Base-by-base conservation (phyloP, 2,113 vertebrate species). In the Romanogobio albipinnatus region DNA sequence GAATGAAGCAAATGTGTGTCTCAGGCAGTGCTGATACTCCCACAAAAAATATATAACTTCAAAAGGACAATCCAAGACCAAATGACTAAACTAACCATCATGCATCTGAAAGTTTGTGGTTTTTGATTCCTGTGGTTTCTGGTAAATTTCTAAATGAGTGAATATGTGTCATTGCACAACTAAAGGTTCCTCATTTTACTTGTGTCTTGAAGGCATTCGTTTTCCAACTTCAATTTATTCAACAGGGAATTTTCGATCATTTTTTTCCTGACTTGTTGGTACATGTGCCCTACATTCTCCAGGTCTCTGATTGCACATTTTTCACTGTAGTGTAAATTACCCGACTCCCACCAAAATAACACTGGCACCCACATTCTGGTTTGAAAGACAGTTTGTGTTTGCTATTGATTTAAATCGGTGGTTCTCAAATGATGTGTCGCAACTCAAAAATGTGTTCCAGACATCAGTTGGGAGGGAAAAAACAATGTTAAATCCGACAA, bases 1-100 rank as follows among this genome's bases (percentile, higher is more conserved):
- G 66, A 85, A 81, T 36, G 45, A n/a, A 82, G 64, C 82, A 84
- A 26, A 33, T 88, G 47, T 49, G 80, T n/a, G 14, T 61, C 29
- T 76, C 39, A 51, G 39, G 56, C 39, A 33, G 56, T 53, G 64
- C 79, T 81, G 51, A 36, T 29, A 53, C 53, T 83, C 77, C 51
- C 56, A 83, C 47, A 78, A 61, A n/a, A 5, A 59, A 33, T 49
- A 56, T 82, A 81, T 68, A 75, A 56, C 9, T 58, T 64, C 9
- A 29, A 29, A 29, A 29, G 29, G 29, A 29, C 29, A 2, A 29
- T 29, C 29, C 29, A 59, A 83, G 58, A 53, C 74, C n/a, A 45
- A 62, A 68, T 39, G 33, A 39, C 61, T 53, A 19, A 64, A 70
- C 19, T 26, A 84, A 43, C 49, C 43, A 26, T 39, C 36, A 61